Evolutionary conservation across 2,888 invertebrate species (phyloP), one percentile per base, ranked within the genome.

Genomic region (Caenorhabditis virilis): DNA sequence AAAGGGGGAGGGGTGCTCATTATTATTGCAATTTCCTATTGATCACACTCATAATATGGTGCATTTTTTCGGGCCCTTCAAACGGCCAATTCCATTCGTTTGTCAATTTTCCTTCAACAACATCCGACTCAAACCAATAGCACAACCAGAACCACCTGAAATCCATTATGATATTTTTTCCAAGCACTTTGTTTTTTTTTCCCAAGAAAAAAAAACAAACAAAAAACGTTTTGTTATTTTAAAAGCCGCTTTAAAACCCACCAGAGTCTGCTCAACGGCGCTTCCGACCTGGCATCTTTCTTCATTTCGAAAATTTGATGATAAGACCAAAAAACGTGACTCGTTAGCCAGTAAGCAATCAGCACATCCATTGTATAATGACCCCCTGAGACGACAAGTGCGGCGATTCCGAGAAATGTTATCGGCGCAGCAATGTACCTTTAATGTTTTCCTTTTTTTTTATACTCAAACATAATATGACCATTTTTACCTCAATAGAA

Each of bases 251-350:
- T 7, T 33, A 50, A 39, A 18, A 23, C 69, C 22, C 33, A 76
- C 81, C 82, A 82, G 23, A 82, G 57, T 30, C 78, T 56, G 18
- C 76, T 72, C 51, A 82, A 56, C 11, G 80, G 79, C 6, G 76
- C 70, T 27, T 70, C 43, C 1, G 70, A 53, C 26, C 76, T 51
- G 11, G 70, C 61, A 20, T 66, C 69, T 41, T 67, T 69, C 20
- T 54, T 71, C 69, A 78, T 66, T 63, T 82, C 80, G 50, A 83
- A 82, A 85, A 93, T 86, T 71, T 92, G 91, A 85, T 93, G 93
- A 87, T 92, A 93, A 76, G 90, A 90, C 90, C 92, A 93, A 88
- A 82, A 82, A 23, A 81, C 80, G 63, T 80, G 78, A 26, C 72
- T 72, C 25, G 76, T 72, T 35, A 76, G 58, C 80, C 82, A 82